Evolutionary conservation across 2,888 invertebrate species (phyloP).

Genomic region (Paralinhomoeus sp.): DNA sequence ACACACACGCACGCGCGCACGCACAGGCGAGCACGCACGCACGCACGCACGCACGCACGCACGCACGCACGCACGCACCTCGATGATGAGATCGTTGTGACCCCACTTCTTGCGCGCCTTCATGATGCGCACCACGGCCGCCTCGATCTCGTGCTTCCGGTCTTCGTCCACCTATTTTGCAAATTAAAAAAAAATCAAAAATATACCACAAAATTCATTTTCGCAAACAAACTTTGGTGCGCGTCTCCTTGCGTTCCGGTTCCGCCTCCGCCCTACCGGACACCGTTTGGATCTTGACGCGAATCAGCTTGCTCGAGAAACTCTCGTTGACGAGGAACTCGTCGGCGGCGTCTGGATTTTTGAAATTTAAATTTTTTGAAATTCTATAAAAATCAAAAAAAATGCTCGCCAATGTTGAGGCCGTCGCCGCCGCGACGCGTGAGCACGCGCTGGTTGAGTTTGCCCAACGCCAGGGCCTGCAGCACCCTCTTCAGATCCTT

Average conservation of each 20-base stretch:
- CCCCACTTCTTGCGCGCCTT: slow-evolving; percentile 80
- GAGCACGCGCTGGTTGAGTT: slow-evolving; percentile 75
- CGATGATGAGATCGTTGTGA: slow-evolving; percentile 66
- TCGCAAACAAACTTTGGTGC: slow-evolving; percentile 41
- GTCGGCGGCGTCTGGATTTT: slow-evolving; percentile 42
- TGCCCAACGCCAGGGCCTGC: slow-evolving; percentile 92
- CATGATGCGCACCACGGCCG: slow-evolving; percentile 96
- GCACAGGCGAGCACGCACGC: no score
- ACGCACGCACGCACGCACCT: slow-evolving; percentile 42
- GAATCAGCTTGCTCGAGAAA: slow-evolving; percentile 85
- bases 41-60: no score
- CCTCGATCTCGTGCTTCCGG: slow-evolving; percentile 95
- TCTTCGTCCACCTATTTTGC: slow-evolving; percentile 59
- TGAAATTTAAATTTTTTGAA: slow-evolving; percentile 41
- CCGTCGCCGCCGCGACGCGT: slow-evolving; percentile 31
- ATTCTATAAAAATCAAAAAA: slow-evolving; percentile 1
- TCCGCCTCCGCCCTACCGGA: slow-evolving; percentile 48
- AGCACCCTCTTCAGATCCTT: slow-evolving; percentile 80
- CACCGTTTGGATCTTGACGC: slow-evolving; percentile 39
- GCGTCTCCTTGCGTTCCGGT: slow-evolving; percentile 91
- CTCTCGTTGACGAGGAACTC: slow-evolving; percentile 83
- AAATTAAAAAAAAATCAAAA: background rate
- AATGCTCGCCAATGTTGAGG: background rate
- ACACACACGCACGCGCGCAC: no score
- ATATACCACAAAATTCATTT: background rate